Percentiles rank a stretch among this genome's conserved stretches.
These are phyloP conservation scores for Apogon hyalosoma DNA, from an alignment of 2,797 vertebrate species.

Conservation along the genomic window DNA sequence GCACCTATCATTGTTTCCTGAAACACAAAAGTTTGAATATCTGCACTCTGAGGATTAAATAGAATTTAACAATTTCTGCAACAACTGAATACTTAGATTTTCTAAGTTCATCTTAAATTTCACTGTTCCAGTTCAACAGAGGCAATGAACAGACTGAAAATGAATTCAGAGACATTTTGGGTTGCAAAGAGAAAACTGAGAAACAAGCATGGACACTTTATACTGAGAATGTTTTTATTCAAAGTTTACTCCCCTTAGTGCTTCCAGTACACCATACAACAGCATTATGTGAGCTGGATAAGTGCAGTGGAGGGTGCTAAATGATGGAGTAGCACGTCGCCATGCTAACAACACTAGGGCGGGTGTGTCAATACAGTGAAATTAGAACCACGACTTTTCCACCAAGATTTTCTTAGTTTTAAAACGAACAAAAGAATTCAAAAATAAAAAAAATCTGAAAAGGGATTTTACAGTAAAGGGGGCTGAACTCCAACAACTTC, in stretches of 20 bases:
- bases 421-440: conserved; percentile 82
- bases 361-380: conserved; percentile 81
- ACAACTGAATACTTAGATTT: no score
- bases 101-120: no score
- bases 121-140: no score
- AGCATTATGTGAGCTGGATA: conserved; percentile 76
- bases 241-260: conserved; percentile 84
- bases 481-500: conserved; percentile 72
- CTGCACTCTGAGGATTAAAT: no score
- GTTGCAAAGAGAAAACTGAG: background rate
- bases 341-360: conserved; percentile 78
- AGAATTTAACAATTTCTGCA: no score
- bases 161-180: no score
- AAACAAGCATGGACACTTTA: conserved; percentile 38
- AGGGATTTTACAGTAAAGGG: conserved; percentile 85
- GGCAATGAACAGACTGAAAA: no score
- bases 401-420: conserved; percentile 73
- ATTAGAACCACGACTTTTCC: conserved; percentile 80
- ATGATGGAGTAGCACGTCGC: conserved; percentile 72
- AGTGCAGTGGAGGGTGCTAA: conserved; percentile 75
- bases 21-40: no score
- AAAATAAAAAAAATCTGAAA: conserved; percentile 86
- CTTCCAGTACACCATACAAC: conserved; percentile 80
- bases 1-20: no score
- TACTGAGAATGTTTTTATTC: conserved; percentile 88